Conservation (phyloP, 2,113 vertebrate genomes). For the Zosterops hypoxanthus region DNA sequence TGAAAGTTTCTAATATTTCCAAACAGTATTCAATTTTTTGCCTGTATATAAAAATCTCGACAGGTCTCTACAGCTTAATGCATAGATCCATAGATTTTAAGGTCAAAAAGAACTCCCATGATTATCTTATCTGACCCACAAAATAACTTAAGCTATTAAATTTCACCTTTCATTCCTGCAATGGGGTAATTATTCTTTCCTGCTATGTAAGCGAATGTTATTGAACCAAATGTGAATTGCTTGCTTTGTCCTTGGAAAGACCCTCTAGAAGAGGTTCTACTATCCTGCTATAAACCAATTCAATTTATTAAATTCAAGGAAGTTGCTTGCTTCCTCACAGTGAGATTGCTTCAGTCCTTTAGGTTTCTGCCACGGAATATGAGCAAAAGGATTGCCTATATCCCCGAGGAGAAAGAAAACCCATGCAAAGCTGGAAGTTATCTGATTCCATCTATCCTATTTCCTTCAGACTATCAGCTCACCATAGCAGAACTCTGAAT, state of each 20-base stretch:
- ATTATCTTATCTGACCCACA: not conserved
- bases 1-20: not conserved
- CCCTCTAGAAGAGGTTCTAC: not conserved
- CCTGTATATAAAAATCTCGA: not conserved
- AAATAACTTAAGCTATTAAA: conserved; percentile 8
- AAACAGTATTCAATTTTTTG: not conserved
- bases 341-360: not conserved
- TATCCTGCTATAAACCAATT: not conserved
- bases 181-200: conserved; percentile 11
- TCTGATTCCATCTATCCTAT: not conserved
- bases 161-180: not conserved
- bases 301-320: not conserved
- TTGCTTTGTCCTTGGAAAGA: conserved; percentile 41
- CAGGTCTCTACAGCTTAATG: not conserved
- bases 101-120: not conserved
- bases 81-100: not conserved
- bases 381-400: not conserved
- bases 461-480: not conserved
- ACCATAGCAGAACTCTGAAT: not conserved
- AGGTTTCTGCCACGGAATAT: not conserved
- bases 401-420: not conserved
- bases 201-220: not conserved
- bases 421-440: not conserved
- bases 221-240: not conserved
- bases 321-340: not conserved